These are phyloP conservation scores for Acanthurus lineatus DNA, from an alignment of 2,797 vertebrate species.

Conservation along the genomic window DNA sequence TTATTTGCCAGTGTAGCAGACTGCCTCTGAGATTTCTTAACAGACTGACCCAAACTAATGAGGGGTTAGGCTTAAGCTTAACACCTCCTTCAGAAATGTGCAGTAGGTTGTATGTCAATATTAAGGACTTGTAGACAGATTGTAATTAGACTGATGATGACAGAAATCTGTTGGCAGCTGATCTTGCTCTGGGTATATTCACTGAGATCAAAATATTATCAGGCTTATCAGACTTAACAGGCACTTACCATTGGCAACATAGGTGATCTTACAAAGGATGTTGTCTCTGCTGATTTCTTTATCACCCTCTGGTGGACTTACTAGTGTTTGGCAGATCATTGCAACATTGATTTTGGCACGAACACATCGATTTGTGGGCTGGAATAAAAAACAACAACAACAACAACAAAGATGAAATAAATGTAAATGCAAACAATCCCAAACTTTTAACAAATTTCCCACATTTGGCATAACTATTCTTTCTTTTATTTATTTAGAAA, in stretches of 20 bases:
- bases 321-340: constrained; percentile 98
- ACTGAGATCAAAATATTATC: constrained; percentile 12
- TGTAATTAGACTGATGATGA: neutral
- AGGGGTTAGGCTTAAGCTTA: neutral
- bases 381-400: constrained; percentile 38
- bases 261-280: constrained; percentile 98
- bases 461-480: constrained; percentile 4
- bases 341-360: constrained; percentile 99
- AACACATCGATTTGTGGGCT: constrained; percentile 95
- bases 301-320: constrained; percentile 96
- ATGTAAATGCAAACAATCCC: neutral
- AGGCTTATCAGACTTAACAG: neutral
- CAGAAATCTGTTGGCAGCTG: neutral
- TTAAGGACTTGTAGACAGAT: neutral
- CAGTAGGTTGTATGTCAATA: neutral
- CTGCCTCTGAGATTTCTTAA: neutral
- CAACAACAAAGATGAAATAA: neutral
- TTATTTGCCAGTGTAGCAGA: too few relatives aligned
- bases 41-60: neutral
- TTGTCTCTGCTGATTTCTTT: constrained; percentile 97
- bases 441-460: neutral
- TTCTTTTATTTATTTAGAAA: neutral
- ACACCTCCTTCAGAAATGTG: neutral
- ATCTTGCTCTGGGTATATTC: neutral
- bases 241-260: constrained; percentile 97